A percentile compares a stretch with the other conserved stretches of the same genome.
phyloP scores from a whole-genome alignment of 2,888 invertebrate species.

The Branchipolynoe longqiensis region DNA sequence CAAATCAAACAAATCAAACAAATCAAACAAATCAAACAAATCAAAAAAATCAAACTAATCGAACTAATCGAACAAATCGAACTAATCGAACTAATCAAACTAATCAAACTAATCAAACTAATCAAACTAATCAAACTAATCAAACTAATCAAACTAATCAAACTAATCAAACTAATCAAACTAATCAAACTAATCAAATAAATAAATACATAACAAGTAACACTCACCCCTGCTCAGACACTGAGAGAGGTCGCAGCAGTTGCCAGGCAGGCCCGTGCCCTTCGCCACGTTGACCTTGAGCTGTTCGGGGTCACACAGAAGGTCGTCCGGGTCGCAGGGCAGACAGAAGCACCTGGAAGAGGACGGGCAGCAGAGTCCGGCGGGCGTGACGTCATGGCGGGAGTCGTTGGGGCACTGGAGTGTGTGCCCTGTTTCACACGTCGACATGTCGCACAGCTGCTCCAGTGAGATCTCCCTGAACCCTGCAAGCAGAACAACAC shows the following conservation, averaged over 20 bases:
- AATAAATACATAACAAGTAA: too few species aligned
- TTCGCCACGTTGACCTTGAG: background rate
- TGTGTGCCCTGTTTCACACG: conserved; percentile 1
- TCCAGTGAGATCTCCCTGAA: conserved; percentile 23
- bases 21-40: too few species aligned
- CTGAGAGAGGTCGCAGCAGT: background rate
- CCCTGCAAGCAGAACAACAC: too few species aligned
- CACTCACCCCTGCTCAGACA: conserved; percentile 21
- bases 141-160: too few species aligned
- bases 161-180: too few species aligned
- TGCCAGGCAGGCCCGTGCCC: conserved; percentile 14
- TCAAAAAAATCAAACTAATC: too few species aligned
- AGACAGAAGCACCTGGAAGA: conserved; percentile 15
- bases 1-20: too few species aligned
- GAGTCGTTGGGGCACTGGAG: conserved; percentile 23
- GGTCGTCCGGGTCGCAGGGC: background rate
- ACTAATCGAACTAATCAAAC: too few species aligned
- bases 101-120: too few species aligned
- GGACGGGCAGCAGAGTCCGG: background rate
- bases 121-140: too few species aligned
- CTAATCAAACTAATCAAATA: too few species aligned
- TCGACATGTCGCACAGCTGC: background rate
- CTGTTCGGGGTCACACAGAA: background rate
- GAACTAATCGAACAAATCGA: too few species aligned
- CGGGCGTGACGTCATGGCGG: background rate